Conservation (phyloP, 2,797 vertebrate genomes). For the Leptoclinus maculatus region DNA sequence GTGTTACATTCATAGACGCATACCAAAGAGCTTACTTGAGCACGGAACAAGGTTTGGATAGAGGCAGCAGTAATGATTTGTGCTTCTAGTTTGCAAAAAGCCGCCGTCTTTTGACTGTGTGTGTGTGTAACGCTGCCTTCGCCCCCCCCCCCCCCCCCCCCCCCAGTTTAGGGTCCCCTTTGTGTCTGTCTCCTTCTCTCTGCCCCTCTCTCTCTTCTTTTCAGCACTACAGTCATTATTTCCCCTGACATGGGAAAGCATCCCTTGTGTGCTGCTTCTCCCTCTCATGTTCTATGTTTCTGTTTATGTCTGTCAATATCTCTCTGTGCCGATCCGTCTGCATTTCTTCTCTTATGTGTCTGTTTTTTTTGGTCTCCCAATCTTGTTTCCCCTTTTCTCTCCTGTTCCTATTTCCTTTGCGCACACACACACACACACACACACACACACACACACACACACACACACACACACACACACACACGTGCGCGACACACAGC, state of each 20-base stretch:
- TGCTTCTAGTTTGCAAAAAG: conserved; percentile 46
- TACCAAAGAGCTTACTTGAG: conserved; percentile 65
- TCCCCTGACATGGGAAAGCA: conserved; percentile 46
- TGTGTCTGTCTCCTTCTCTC: conserved; percentile 47
- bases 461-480: neutral
- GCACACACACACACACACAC: neutral
- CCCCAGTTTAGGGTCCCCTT: conserved; percentile 48
- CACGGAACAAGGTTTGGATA: conserved; percentile 63
- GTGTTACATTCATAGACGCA: conserved; percentile 57
- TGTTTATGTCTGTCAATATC: conserved; percentile 31
- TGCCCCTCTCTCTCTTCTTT: conserved; percentile 42
- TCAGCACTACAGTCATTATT: conserved; percentile 58
- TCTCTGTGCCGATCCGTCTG: conserved; percentile 12
- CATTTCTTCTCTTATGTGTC: conserved; percentile 5
- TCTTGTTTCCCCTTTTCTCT: conserved; percentile 23
- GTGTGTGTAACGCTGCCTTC: neutral
- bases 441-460: neutral
- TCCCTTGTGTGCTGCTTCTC: conserved; percentile 22
- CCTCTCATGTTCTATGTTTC: conserved; percentile 33
- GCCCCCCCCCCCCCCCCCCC: conserved; percentile 1
- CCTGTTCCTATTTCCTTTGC: conserved; percentile 16
- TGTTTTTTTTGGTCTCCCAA: conserved; percentile 8
- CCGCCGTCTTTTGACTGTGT: conserved; percentile 51
- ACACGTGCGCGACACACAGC: neutral
- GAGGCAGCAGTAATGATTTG: conserved; percentile 65